A percentile compares a stretch with the other conserved stretches of the same genome.
These are phyloP conservation scores for Falco cherrug DNA, from an alignment of 2,797 vertebrate species.

Conservation along the genomic window DNA sequence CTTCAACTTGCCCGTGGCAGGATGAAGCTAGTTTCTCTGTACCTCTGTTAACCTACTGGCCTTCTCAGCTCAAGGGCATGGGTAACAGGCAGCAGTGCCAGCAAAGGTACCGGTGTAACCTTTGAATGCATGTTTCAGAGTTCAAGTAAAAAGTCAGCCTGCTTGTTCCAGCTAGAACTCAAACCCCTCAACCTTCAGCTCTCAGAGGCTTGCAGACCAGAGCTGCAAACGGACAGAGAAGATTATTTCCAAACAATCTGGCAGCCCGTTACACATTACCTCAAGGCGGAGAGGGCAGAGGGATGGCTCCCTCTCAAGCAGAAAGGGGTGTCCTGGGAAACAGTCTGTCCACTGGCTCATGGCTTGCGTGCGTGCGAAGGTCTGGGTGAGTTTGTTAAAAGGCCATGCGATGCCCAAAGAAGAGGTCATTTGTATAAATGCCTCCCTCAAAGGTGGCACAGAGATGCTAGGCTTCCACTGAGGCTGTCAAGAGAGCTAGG, in stretches of 20 bases:
- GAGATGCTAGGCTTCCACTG: neutral
- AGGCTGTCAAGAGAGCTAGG: neutral
- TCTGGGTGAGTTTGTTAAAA: neutral
- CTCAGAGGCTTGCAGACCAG: neutral
- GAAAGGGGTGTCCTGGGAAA: neutral
- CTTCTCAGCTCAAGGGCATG: neutral
- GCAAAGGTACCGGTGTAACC: neutral
- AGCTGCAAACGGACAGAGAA: neutral
- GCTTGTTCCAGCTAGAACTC: neutral
- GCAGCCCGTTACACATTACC: neutral
- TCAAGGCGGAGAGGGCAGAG: fast-evolving
- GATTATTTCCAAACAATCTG: neutral
- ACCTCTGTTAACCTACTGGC: neutral
- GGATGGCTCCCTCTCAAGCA: neutral
- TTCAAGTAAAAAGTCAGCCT: neutral
- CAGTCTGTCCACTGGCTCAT: neutral
- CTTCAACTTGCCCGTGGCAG: neutral
- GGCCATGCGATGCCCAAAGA: neutral
- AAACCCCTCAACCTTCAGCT: constrained; percentile 5
- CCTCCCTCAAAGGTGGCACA: neutral
- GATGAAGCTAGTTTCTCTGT: constrained; percentile 26
- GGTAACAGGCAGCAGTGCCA: neutral
- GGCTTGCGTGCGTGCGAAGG: neutral
- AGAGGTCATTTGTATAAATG: neutral
- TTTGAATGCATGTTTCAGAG: neutral